A percentile compares a stretch with the other conserved stretches of the same genome.
phyloP scores from a whole-genome alignment of 1,140 invertebrate genomes.

The Paraescarpia echinospica region DNA sequence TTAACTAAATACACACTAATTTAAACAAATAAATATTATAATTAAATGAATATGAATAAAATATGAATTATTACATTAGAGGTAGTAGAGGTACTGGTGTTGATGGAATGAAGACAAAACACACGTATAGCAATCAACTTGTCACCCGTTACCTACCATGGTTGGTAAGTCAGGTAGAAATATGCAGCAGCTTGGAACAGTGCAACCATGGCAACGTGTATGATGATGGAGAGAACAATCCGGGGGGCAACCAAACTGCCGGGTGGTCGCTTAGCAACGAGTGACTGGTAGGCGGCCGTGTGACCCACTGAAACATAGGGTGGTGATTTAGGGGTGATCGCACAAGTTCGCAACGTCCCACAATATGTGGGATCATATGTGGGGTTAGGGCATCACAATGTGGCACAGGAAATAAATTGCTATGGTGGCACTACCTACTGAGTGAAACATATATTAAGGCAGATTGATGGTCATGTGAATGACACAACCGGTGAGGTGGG shows the following conservation, averaged over 20 bases:
- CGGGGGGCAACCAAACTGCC: slow-evolving; percentile 63
- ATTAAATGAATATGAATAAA: too few species aligned
- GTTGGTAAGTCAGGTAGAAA: slow-evolving; percentile 67
- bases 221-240: slow-evolving; percentile 61
- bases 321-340: slow-evolving; percentile 33
- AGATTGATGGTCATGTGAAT: too few species aligned
- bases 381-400: too few species aligned
- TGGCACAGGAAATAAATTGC: too few species aligned
- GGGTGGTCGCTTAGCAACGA: slow-evolving; percentile 69
- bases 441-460: too few species aligned
- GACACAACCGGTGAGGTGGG: too few species aligned
- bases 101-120: neutral
- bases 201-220: slow-evolving; percentile 73
- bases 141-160: slow-evolving; percentile 65
- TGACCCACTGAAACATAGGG: slow-evolving; percentile 57
- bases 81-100: too few species aligned
- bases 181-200: slow-evolving; percentile 69
- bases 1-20: neutral
- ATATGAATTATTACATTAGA: too few species aligned
- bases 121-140: neutral
- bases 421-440: too few species aligned
- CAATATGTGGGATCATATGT: too few species aligned
- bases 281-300: slow-evolving; percentile 65
- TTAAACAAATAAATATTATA: neutral
- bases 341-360: too few species aligned